Base-by-base conservation (phyloP, 2,113 vertebrate genomes). In the Piprites chloris region DNA sequence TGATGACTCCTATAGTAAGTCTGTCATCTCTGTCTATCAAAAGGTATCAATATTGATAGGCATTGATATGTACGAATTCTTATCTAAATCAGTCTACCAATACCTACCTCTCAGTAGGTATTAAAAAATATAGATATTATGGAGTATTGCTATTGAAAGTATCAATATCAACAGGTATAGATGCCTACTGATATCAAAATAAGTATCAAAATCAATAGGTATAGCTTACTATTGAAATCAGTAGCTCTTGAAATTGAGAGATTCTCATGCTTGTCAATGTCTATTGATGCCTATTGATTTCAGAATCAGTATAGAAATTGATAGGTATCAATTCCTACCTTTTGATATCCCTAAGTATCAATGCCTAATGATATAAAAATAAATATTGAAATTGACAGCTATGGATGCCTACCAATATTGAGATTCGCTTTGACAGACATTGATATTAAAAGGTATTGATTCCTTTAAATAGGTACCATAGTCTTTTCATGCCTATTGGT, bases 401-500 rank as follows among this genome's bases (percentile, higher is more conserved):
- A 14, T 28, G 2, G 5, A 17, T 75, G 16, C 35, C n/a, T 74
- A 37, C 9, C 1, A 14, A 35, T 68, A 56, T 1, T 2, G 5
- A 82, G 27, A 67, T 33, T 59, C 32, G 3, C 61, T 39, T 32
- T 68, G 41, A 26, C 11, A 46, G 26, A 18, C 5, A 18, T 23
- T 28, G 18, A 27, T 79, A 35, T 35, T 41, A 62, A 62, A 41
- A 58, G 21, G 5, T 33, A 35, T 39, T 11, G 14, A 62, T 71
- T 47, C 18, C 37, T 86, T 81, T 73, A 27, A 37, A n/a, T 11
- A 69, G 49, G 4, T 35, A 27, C 33, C 12, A 14, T 47, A 67
- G 18, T 30, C 17, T 87, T 84, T 39, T 18, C 53, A 16, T 63
- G 63, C 39, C 42, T 77, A 2, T 19, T 65, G n/a, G 28, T 44